Evolutionary conservation across 2,113 vertebrate species (phyloP).

Genomic region (Peucedramus taeniatus): DNA sequence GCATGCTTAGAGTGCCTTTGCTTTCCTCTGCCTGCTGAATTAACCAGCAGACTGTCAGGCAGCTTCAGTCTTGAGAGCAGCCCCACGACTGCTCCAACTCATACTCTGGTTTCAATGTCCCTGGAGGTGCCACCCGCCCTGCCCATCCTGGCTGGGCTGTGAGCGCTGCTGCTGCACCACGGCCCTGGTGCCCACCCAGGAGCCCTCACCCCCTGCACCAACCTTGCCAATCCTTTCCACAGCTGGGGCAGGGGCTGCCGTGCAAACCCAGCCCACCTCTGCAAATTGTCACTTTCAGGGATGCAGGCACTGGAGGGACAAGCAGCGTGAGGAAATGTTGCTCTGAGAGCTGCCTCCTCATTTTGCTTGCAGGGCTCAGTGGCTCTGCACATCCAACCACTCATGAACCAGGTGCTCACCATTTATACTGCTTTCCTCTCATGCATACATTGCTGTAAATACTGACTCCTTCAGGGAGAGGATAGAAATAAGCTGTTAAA

Average conservation of each 20-base stretch:
- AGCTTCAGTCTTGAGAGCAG: neutral
- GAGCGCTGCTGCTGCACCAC: rapidly evolving
- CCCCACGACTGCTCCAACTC: neutral
- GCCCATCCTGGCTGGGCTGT: neutral
- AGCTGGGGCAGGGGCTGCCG: neutral
- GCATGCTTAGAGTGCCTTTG: neutral
- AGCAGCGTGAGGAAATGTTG: neutral
- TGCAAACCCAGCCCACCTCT: neutral
- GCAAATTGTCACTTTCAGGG: neutral
- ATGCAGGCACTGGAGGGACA: rapidly evolving
- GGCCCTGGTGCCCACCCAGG: rapidly evolving
- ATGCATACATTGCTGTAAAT: neutral
- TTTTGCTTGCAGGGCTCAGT: neutral
- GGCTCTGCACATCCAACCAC: neutral
- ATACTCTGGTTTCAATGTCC: neutral
- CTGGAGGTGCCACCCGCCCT: neutral
- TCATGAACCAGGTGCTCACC: rapidly evolving
- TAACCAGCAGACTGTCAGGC: neutral
- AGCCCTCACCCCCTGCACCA: neutral
- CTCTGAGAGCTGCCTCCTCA: neutral
- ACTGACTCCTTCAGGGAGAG: neutral
- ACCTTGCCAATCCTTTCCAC: neutral
- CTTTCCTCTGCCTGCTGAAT: neutral
- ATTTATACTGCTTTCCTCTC: neutral
- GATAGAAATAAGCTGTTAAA: neutral